Conservation (phyloP, 2,888 invertebrate genomes). For the Napeogenes sylphis region DNA sequence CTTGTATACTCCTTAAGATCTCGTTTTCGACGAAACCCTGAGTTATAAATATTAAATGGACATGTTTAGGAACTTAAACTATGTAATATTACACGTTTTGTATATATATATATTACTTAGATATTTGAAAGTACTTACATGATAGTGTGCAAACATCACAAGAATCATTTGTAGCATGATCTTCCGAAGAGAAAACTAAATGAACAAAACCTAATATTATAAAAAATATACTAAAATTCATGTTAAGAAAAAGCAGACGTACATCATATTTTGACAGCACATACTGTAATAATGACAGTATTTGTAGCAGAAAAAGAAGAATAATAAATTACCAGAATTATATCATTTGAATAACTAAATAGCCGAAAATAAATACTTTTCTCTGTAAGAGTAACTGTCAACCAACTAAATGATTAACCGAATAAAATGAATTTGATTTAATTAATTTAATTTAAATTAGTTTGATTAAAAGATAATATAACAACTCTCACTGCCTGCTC, state of each 20-base stretch:
- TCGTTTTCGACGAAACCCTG: constrained; percentile 58
- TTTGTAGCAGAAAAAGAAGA: constrained; percentile 21
- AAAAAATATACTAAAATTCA: constrained; percentile 64
- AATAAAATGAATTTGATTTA: too few relatives aligned
- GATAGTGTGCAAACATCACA: constrained; percentile 47
- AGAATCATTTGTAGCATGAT: constrained; percentile 45
- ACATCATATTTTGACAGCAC: constrained; percentile 54
- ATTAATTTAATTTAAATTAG: too few relatives aligned
- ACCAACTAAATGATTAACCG: too few relatives aligned
- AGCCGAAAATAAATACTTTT: too few relatives aligned
- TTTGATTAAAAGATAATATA: too few relatives aligned
- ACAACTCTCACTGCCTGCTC: too few relatives aligned
- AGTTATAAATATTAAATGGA: constrained; percentile 16
- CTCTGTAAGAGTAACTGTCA: too few relatives aligned
- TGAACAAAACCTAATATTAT: constrained; percentile 59
- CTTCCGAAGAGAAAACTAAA: constrained; percentile 43
- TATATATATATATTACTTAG: background rate
- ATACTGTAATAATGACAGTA: constrained; percentile 37
- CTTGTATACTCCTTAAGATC: constrained; percentile 59
- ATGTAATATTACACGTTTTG: background rate
- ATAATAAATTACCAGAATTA: constrained; percentile 13
- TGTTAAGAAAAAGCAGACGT: constrained; percentile 57
- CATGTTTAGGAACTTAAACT: background rate
- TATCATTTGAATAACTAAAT: background rate
- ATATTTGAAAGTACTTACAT: constrained; percentile 45